These are phyloP conservation scores for Agrypnus murinus DNA, from an alignment of 2,888 invertebrate genomes.

Conservation along the genomic window DNA sequence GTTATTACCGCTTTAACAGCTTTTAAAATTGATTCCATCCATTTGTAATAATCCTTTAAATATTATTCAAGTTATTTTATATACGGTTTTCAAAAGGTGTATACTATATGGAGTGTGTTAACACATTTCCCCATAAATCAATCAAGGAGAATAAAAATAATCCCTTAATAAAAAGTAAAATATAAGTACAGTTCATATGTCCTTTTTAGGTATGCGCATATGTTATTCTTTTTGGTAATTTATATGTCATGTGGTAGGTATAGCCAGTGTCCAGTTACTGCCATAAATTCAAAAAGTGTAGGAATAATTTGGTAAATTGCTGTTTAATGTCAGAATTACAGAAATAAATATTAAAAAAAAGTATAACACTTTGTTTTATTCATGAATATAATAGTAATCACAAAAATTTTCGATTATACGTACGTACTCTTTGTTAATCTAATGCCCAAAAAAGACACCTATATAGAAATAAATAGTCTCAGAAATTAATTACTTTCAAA, in stretches of 20 bases:
- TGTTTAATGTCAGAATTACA: slow-evolving; percentile 16
- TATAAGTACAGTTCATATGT: slow-evolving; percentile 40
- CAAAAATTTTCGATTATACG: too few species aligned
- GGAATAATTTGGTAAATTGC: slow-evolving; percentile 4
- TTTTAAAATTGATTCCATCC: too few species aligned
- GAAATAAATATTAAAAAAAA: not conserved
- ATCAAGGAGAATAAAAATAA: slow-evolving; percentile 28
- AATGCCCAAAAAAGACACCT: too few species aligned
- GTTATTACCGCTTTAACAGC: too few species aligned
- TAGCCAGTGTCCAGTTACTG: slow-evolving; percentile 51
- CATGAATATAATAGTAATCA: too few species aligned
- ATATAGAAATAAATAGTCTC: too few species aligned
- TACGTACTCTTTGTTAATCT: too few species aligned
- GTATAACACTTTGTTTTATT: too few species aligned
- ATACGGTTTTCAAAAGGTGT: slow-evolving; percentile 33
- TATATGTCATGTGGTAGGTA: slow-evolving; percentile 50
- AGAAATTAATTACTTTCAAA: too few species aligned
- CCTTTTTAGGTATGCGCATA: slow-evolving; percentile 51
- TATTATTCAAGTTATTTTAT: slow-evolving; percentile 12
- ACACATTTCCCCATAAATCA: slow-evolving; percentile 45
- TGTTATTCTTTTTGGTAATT: slow-evolving; percentile 46
- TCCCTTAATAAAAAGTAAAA: slow-evolving; percentile 7
- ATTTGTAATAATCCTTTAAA: not conserved
- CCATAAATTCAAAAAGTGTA: slow-evolving; percentile 1
- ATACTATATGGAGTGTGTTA: slow-evolving; percentile 16